Percentiles rank a stretch among this genome's conserved stretches.
Evolutionary conservation across 2,797 vertebrate species (phyloP).

Genomic region (Crocidura indochinensis): DNA sequence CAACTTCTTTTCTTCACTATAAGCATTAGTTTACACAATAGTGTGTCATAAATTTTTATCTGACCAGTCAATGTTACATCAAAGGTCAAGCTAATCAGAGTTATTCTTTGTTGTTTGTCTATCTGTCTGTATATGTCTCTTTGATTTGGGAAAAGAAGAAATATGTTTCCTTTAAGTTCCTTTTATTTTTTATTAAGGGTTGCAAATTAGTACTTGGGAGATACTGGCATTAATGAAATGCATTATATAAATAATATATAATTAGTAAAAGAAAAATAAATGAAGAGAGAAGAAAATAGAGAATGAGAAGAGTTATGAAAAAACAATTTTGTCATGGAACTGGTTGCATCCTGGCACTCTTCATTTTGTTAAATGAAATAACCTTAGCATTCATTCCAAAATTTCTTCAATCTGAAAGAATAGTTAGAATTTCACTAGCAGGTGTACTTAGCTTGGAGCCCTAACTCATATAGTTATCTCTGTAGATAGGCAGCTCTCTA

Average conservation of each 20-base stretch:
- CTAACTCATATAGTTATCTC: neutral
- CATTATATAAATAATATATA: neutral
- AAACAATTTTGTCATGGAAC: neutral
- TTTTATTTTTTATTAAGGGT: neutral
- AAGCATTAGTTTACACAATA: neutral
- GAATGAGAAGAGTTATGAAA: neutral
- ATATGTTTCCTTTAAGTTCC: neutral
- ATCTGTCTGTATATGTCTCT: neutral
- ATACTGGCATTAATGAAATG: neutral
- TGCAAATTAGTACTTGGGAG: neutral
- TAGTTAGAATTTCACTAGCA: neutral
- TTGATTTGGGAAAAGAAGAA: slow-evolving; percentile 21
- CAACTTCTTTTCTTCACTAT: neutral
- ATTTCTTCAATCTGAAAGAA: neutral
- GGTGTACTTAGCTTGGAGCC: neutral
- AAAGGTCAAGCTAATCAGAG: neutral
- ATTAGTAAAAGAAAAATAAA: neutral
- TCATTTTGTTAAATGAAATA: slow-evolving; percentile 2
- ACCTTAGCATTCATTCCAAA: neutral
- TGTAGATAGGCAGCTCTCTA: neutral
- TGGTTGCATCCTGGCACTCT: neutral
- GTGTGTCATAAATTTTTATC: neutral
- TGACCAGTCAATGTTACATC: neutral
- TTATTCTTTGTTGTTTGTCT: neutral
- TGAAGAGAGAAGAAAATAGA: neutral